Conservation (phyloP, 2,888 invertebrate species). For the Trilocha varians region DNA sequence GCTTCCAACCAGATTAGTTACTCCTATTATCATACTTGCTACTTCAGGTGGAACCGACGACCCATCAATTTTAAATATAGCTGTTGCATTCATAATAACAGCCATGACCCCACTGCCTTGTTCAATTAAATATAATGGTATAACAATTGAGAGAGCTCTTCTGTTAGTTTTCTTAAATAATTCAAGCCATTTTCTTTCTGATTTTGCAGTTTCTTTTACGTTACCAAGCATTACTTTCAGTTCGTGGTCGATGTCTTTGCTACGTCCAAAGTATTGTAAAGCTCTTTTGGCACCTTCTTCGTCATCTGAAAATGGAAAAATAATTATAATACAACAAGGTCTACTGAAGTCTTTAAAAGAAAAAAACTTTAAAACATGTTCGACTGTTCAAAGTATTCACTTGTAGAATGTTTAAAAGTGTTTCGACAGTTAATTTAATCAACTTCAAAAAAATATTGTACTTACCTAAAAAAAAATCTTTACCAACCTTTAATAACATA, state of each 20-base stretch:
- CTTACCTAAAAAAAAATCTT: too few species aligned
- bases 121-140: conserved; percentile 9
- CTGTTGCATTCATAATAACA: conserved; percentile 29
- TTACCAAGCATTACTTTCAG: background rate
- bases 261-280: background rate
- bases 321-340: too few species aligned
- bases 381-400: too few species aligned
- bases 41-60: conserved; percentile 28
- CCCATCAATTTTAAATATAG: conserved; percentile 30
- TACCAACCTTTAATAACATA: conserved; percentile 33
- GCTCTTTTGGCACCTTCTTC: conserved; percentile 9
- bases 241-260: background rate
- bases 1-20: conserved; percentile 24
- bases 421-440: too few species aligned
- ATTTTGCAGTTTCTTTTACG: background rate
- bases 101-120: conserved; percentile 30
- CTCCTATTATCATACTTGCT: conserved; percentile 28
- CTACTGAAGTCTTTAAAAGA: too few species aligned
- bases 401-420: too few species aligned
- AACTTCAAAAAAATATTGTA: too few species aligned
- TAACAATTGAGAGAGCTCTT: background rate
- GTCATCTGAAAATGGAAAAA: background rate
- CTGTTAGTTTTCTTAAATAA: background rate
- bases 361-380: too few species aligned
- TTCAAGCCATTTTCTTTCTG: background rate